These are phyloP conservation scores for Hesperia comma DNA, from an alignment of 2,888 invertebrate genomes.

Conservation along the genomic window DNA sequence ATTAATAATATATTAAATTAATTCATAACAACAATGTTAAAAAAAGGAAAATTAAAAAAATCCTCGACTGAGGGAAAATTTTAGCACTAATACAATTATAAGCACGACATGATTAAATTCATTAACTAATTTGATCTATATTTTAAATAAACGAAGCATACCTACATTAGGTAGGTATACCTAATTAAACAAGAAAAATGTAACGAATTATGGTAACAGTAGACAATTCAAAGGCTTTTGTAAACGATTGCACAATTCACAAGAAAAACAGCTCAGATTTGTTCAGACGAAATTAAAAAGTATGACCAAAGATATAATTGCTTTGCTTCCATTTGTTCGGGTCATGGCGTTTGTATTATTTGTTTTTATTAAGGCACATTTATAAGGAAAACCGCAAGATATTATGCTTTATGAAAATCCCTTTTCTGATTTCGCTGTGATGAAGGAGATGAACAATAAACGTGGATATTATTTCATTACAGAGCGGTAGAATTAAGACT, in stretches of 20 bases:
- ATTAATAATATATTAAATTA: too few relatives aligned
- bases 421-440: constrained; percentile 51
- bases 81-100: too few relatives aligned
- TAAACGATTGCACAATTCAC: constrained; percentile 35
- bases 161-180: too few relatives aligned
- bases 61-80: too few relatives aligned
- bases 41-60: too few relatives aligned
- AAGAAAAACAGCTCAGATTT: constrained; percentile 40
- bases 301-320: constrained; percentile 78
- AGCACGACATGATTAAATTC: too few relatives aligned
- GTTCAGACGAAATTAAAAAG: constrained; percentile 76
- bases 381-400: constrained; percentile 67
- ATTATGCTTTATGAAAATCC: constrained; percentile 58
- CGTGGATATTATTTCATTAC: constrained; percentile 48
- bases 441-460: constrained; percentile 53
- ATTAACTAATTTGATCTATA: too few relatives aligned
- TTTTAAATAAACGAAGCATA: constrained; percentile 11
- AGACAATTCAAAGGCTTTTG: constrained; percentile 31
- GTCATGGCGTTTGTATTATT: constrained; percentile 69
- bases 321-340: constrained; percentile 70
- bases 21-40: too few relatives aligned
- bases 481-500: constrained; percentile 20
- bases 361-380: constrained; percentile 73
- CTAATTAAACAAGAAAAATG: constrained; percentile 29
- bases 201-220: constrained; percentile 23